Percentiles rank a stretch among this genome's conserved stretches.
phyloP scores from a whole-genome alignment of 2,797 vertebrate species.

The Poeciliopsis gracilis region DNA sequence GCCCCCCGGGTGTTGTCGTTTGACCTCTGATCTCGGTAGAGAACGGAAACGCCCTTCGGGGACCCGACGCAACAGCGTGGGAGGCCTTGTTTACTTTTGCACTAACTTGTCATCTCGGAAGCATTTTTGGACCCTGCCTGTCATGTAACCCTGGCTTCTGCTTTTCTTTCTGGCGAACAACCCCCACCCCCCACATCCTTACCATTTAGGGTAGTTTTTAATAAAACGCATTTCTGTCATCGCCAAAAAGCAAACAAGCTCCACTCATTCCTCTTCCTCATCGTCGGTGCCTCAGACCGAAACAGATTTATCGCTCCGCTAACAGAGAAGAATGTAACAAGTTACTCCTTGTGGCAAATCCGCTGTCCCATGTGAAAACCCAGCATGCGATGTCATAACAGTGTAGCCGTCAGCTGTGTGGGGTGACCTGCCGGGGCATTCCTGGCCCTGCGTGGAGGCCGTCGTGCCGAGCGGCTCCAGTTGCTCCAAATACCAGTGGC shows the following conservation, averaged over 20 bases:
- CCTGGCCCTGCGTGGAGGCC: slow-evolving; percentile 54
- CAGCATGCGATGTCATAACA: slow-evolving; percentile 34
- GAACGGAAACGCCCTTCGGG: slow-evolving; percentile 48
- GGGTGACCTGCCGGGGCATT: slow-evolving; percentile 79
- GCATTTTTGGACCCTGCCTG: slow-evolving; percentile 41
- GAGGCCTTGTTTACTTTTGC: slow-evolving; percentile 47
- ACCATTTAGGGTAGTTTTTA: slow-evolving; percentile 69
- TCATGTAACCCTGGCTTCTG: slow-evolving; percentile 45
- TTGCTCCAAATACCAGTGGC: slow-evolving; percentile 69
- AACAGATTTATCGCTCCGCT: slow-evolving; percentile 53
- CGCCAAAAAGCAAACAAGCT: slow-evolving; percentile 49
- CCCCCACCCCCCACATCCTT: not conserved
- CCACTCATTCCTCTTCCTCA: slow-evolving; percentile 27
- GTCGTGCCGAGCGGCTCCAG: slow-evolving; percentile 64
- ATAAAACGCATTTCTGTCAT: slow-evolving; percentile 36
- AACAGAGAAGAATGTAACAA: slow-evolving; percentile 62
- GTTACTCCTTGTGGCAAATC: slow-evolving; percentile 39
- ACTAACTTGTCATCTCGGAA: slow-evolving; percentile 32
- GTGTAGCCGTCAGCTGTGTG: slow-evolving; percentile 74
- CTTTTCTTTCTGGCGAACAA: slow-evolving; percentile 38
- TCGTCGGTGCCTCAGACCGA: slow-evolving; percentile 41
- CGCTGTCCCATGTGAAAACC: slow-evolving; percentile 34
- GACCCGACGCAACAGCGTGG: slow-evolving; percentile 13
- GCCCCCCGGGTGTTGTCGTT: slow-evolving; percentile 21
- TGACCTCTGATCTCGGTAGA: slow-evolving; percentile 44